Evolutionary conservation across 2,797 vertebrate genomes (phyloP).

Genomic region (Catharus ustulatus): DNA sequence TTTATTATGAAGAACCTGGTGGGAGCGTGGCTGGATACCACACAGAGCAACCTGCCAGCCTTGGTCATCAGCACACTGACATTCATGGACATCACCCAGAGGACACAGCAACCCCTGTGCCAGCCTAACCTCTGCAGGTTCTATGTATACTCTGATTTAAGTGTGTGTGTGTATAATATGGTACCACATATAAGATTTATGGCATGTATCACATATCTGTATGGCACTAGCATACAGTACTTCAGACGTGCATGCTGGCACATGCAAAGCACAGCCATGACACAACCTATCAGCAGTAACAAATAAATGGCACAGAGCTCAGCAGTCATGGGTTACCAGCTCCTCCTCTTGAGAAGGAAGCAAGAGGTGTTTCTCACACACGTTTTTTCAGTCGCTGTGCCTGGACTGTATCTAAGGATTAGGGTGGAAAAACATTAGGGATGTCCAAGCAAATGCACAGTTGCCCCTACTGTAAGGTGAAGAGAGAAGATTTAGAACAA

Average conservation of each 20-base stretch:
- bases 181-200: fast-evolving
- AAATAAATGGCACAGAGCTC: not conserved
- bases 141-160: fast-evolving
- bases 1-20: not conserved
- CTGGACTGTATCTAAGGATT: not conserved
- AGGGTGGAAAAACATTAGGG: not conserved
- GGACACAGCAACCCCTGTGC: not conserved
- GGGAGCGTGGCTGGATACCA: fast-evolving
- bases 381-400: not conserved
- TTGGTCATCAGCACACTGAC: not conserved
- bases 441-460: not conserved
- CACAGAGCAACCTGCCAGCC: not conserved
- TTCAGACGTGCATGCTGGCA: fast-evolving
- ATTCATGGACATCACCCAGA: fast-evolving
- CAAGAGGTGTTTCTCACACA: fast-evolving
- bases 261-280: not conserved
- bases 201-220: fast-evolving
- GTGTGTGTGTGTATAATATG: fast-evolving
- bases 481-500: not conserved
- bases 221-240: not conserved
- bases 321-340: not conserved
- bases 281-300: not conserved
- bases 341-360: not conserved
- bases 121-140: not conserved
- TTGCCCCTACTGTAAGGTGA: not conserved